Evolutionary conservation across 2,888 invertebrate species (phyloP).

Genomic region (Drosophila prostipennis): DNA sequence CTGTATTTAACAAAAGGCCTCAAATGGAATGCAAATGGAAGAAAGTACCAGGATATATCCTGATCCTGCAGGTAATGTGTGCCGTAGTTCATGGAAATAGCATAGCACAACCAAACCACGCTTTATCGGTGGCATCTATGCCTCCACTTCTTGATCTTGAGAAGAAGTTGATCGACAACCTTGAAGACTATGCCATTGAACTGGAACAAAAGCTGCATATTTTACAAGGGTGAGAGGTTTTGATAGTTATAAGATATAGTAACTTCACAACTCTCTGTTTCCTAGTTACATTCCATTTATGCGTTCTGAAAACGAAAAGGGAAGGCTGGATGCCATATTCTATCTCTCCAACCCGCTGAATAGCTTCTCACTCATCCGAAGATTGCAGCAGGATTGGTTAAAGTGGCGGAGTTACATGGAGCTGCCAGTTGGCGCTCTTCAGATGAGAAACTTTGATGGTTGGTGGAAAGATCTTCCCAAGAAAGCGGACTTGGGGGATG

Average conservation of each 20-base stretch:
- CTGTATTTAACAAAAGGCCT: not conserved
- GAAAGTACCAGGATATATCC: not conserved
- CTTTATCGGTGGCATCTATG: slow-evolving; percentile 61
- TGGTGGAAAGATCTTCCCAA: slow-evolving; percentile 86
- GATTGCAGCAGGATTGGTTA: slow-evolving; percentile 67
- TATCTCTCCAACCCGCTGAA: slow-evolving; percentile 70
- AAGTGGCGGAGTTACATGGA: slow-evolving; percentile 58
- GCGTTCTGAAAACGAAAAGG: slow-evolving; percentile 59
- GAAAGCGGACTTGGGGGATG: slow-evolving; percentile 95
- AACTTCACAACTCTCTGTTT: not conserved
- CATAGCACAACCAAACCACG: slow-evolving; percentile 21
- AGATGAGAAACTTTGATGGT: slow-evolving; percentile 39
- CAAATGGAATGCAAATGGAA: slow-evolving; percentile 1
- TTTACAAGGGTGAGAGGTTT: slow-evolving; percentile 30
- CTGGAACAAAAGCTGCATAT: slow-evolving; percentile 55
- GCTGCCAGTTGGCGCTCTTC: slow-evolving; percentile 45
- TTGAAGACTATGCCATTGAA: slow-evolving; percentile 57
- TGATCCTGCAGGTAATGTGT: not conserved
- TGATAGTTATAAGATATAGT: no score
- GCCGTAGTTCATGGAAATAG: not conserved
- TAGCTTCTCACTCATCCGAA: slow-evolving; percentile 60
- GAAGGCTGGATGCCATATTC: slow-evolving; percentile 35
- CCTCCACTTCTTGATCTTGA: slow-evolving; percentile 57
- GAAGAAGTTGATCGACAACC: slow-evolving; percentile 54
- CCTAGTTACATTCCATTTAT: slow-evolving; percentile 56